A percentile compares a stretch with the other conserved stretches of the same genome.
phyloP scores from a whole-genome alignment of 2,113 vertebrate species.

The Colistium nudipinnis region DNA sequence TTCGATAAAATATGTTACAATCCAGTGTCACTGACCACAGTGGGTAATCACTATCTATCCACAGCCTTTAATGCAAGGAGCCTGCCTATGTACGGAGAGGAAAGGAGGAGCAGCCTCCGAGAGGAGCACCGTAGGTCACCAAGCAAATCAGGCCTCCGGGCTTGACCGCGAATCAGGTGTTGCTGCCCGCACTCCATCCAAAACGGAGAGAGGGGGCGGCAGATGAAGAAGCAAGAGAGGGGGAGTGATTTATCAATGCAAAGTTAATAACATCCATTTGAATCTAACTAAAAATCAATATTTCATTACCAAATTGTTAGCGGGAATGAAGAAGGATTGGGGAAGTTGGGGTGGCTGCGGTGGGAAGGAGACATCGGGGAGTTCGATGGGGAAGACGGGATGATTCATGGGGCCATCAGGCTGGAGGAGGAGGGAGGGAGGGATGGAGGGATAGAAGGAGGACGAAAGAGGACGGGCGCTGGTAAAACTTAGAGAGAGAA shows the following conservation, averaged over 20 bases:
- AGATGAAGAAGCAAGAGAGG: conserved; percentile 75
- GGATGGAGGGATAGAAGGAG: conserved; percentile 83
- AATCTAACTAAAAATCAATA: conserved; percentile 99
- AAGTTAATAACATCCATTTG: conserved; percentile 99
- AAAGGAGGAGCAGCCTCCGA: conserved; percentile 38
- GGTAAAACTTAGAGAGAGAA: conserved; percentile 87
- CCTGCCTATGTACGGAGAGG: background rate
- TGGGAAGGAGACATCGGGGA: conserved; percentile 90
- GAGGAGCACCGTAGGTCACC: conserved; percentile 65
- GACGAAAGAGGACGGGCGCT: conserved; percentile 84
- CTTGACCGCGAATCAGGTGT: conserved; percentile 73
- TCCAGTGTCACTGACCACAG: conserved; percentile 38
- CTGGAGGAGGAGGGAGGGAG: conserved; percentile 75
- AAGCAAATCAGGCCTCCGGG: conserved; percentile 50
- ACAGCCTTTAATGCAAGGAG: conserved; percentile 34
- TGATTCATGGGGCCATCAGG: conserved; percentile 97
- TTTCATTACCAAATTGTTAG: conserved; percentile 99
- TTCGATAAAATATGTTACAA: conserved; percentile 48
- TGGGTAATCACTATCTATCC: conserved; percentile 56
- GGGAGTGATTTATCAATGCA: conserved; percentile 99
- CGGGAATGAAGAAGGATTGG: conserved; percentile 99
- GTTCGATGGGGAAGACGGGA: conserved; percentile 96
- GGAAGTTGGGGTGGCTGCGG: conserved; percentile 92
- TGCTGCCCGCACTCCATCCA: conserved; percentile 63
- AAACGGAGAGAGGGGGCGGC: conserved; percentile 50